Evolutionary conservation across 2,113 vertebrate species (phyloP).

Genomic region (chimpanzee (Pan troglodytes)): DNA sequence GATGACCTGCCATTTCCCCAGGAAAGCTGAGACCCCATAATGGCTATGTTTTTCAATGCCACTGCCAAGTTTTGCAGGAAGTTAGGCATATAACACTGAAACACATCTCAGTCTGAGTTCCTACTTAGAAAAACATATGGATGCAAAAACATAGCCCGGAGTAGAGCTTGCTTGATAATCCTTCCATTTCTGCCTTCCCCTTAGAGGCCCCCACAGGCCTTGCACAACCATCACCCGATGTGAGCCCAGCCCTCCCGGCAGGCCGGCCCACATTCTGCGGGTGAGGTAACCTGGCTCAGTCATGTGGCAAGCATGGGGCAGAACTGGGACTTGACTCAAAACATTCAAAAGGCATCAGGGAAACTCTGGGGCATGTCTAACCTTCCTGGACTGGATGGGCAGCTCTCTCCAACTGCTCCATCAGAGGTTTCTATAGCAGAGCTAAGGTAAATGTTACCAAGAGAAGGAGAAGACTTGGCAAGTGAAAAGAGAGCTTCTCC

Average conservation of each 20-base stretch:
- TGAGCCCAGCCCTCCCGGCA: not conserved
- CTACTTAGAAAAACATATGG: not conserved
- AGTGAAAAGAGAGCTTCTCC: not conserved
- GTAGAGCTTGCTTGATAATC: not conserved
- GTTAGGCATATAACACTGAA: not conserved
- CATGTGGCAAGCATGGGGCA: not conserved
- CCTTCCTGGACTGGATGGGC: not conserved
- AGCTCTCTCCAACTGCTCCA: not conserved
- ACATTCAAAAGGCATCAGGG: not conserved
- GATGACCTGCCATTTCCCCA: not conserved
- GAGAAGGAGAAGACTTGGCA: not conserved
- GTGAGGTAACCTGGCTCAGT: not conserved
- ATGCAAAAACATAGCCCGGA: not conserved
- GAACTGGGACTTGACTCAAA: not conserved
- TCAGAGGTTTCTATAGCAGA: not conserved
- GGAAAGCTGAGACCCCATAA: not conserved
- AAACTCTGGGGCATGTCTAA: not conserved
- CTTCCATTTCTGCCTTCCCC: not conserved
- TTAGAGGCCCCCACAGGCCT: accelerated
- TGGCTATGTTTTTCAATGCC: not conserved
- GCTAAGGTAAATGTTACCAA: not conserved
- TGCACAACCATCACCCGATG: accelerated
- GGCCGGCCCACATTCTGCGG: not conserved
- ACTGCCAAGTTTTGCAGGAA: not conserved
- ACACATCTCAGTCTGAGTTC: not conserved